Evolutionary conservation across 2,797 vertebrate species (phyloP), one percentile per base, ranked within the genome.

Genomic region (Aselliscus stoliczkanus): DNA sequence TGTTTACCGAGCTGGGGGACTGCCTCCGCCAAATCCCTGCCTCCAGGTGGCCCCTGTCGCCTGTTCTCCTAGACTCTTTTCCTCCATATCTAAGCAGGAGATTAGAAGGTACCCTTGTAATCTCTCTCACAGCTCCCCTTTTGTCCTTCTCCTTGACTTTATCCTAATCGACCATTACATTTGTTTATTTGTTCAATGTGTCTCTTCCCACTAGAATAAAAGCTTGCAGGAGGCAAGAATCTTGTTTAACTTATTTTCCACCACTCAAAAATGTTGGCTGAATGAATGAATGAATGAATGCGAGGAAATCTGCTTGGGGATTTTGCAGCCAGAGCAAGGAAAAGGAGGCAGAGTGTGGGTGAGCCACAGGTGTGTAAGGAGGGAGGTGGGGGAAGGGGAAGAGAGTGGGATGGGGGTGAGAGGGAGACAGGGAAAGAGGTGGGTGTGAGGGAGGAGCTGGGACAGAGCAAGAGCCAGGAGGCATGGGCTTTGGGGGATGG

Each of bases 191-290:
- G 72, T 60, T 94, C 88, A 73, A 73, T 91, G 92, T 86, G 58
- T 90, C 67, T 96, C 82, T 85, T 87, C 54, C 37, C n/a, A 77
- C 92, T 72, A 88, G 88, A 97, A 88, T 93, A 93, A 90, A 97
- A 96, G 76, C 81, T 94, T 75, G 10, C 79, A 50, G 87, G 86
- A 88, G 76, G 87, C 37, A 77, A 76, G 76, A 73, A 88, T 56
- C 18, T 91, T 76, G 64, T 81, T 94, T 88, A 80, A 85, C 54
- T 89, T 89, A 77, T 80, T 90, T 80, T 90, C 54, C 39, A 91
- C 42, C 12, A 44, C 77, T 94, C 47, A 85, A 70, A 77, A 85
- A 50, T 81, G 72, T 58, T 39, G 77, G 72, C 37, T 79, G 73
- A 85, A 37, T 76, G 42, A 84, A n/a, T 50, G 72, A 56, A 56